These are phyloP conservation scores for Osmerus mordax DNA, from an alignment of 2,113 vertebrate species.

Conservation along the genomic window DNA sequence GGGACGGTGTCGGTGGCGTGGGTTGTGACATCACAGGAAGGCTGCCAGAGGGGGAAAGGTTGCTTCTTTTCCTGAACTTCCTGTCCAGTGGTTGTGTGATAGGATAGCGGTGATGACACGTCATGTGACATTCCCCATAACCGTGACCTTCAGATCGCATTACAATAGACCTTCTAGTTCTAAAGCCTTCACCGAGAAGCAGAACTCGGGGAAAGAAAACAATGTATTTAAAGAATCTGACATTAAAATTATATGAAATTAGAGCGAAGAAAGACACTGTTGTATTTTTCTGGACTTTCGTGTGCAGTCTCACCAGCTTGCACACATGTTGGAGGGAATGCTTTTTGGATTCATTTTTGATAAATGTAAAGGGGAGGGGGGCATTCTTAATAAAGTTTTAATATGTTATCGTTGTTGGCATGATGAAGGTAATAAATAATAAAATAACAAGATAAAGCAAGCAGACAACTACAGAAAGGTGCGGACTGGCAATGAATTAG, in stretches of 20 bases:
- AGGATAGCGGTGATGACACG: conserved; percentile 58
- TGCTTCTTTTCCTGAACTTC: conserved; percentile 57
- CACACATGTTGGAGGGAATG: neutral
- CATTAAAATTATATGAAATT: conserved; percentile 32
- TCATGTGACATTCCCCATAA: conserved; percentile 54
- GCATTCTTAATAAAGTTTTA: conserved; percentile 11
- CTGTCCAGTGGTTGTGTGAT: conserved; percentile 45
- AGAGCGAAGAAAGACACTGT: neutral
- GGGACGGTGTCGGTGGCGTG: conserved; percentile 28
- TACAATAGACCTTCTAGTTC: conserved; percentile 52
- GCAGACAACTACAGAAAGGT: conserved; percentile 28
- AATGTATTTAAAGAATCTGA: conserved; percentile 11
- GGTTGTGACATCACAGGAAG: conserved; percentile 56
- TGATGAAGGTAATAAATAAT: conserved; percentile 14
- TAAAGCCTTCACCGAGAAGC: conserved; percentile 31
- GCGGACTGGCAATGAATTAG: conserved; percentile 24
- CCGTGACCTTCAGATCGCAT: conserved; percentile 58
- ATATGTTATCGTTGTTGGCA: conserved; percentile 23
- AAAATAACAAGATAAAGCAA: conserved; percentile 19
- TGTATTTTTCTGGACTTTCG: conserved; percentile 11
- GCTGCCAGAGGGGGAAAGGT: conserved; percentile 33
- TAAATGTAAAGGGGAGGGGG: conserved; percentile 3
- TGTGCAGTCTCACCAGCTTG: neutral
- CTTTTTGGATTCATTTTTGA: conserved; percentile 5
- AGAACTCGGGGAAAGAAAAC: conserved; percentile 41